A percentile compares a stretch with the other conserved stretches of the same genome.
These are phyloP conservation scores for Sitophilus oryzae DNA, from an alignment of 1,140 invertebrate species.

Conservation along the genomic window DNA sequence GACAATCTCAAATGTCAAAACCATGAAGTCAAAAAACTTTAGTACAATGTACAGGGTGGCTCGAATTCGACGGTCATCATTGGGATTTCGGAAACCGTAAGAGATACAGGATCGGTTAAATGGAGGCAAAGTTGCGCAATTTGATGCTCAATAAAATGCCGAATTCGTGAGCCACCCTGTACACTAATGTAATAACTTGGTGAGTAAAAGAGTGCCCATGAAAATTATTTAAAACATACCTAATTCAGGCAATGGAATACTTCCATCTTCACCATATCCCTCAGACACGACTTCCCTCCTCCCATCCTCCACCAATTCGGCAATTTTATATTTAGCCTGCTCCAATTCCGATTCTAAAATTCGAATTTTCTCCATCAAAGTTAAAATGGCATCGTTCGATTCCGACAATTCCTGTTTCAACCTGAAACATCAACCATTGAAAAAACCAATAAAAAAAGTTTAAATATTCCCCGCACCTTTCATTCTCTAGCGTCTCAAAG, in stretches of 20 bases:
- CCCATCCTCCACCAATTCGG: conserved; percentile 50
- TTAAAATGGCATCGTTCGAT: conserved; percentile 46
- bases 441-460: not conserved
- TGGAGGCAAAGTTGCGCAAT: no score
- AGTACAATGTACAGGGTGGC: no score
- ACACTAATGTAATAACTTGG: no score
- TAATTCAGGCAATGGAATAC: conserved; percentile 6
- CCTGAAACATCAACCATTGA: not conserved
- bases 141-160: no score
- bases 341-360: conserved; percentile 50
- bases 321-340: conserved; percentile 53
- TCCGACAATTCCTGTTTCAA: conserved; percentile 33
- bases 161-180: no score
- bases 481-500: conserved; percentile 34
- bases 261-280: conserved; percentile 50
- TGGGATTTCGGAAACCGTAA: no score
- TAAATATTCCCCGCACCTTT: conserved; percentile 33
- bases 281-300: conserved; percentile 59
- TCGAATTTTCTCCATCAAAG: conserved; percentile 49
- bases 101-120: no score
- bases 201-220: no score
- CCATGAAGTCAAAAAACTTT: no score
- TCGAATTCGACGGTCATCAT: no score
- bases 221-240: conserved; percentile 9
- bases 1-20: no score